Conservation (phyloP, 35 echinoderm and acorn worm genomes). For the Patiria miniata region DNA sequence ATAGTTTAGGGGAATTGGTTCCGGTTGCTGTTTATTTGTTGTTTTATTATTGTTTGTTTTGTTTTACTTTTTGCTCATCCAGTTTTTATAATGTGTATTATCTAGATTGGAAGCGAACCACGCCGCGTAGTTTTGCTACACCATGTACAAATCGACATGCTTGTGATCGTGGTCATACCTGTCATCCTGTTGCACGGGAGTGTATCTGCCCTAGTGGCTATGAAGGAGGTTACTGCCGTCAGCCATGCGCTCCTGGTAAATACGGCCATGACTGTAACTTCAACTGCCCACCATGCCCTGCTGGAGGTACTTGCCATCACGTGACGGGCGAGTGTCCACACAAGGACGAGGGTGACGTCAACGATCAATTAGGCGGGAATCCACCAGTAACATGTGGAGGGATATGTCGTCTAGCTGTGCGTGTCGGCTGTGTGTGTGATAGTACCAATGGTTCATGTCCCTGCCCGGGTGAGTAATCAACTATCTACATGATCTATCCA, state of each 20-base stretch:
- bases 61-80: background rate
- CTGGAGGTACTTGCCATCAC: background rate
- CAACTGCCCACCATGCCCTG: background rate
- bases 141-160: background rate
- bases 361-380: background rate
- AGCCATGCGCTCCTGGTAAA: background rate
- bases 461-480: conserved; percentile 17
- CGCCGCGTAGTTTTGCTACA: background rate
- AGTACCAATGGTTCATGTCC: conserved; percentile 3
- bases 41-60: background rate
- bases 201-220: conserved; percentile 35
- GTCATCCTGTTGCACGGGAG: conserved; percentile 34
- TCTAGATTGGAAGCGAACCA: background rate
- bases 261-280: conserved; percentile 20
- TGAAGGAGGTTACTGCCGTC: conserved; percentile 3
- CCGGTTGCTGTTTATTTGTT: background rate
- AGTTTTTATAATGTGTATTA: background rate
- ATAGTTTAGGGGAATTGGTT: no score
- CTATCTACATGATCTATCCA: no score
- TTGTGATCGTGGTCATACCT: conserved; percentile 11
- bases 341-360: background rate
- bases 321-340: conserved; percentile 28
- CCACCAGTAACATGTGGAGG: background rate
- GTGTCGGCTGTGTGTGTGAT: conserved; percentile 13
- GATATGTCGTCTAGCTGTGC: background rate